phyloP scores from a whole-genome alignment of 2,113 vertebrate genomes.

The Tragelaphus buxtoni region DNA sequence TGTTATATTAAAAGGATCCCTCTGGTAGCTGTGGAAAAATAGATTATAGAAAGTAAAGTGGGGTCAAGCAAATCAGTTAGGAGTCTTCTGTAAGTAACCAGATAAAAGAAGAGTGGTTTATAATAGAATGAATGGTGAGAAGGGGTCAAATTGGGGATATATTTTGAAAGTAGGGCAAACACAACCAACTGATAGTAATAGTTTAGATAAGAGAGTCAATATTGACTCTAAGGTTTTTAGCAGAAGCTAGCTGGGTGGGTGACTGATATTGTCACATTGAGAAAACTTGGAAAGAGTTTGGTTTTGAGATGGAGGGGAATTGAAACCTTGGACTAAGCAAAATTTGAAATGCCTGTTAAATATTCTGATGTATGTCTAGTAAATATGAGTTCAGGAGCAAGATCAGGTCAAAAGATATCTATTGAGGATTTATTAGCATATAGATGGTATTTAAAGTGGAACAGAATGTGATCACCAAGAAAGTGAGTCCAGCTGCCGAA shows the following conservation, averaged over 20 bases:
- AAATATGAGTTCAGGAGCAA: not conserved
- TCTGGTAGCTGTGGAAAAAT: not conserved
- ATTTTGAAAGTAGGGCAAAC: not conserved
- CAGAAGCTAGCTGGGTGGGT: not conserved
- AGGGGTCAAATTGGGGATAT: not conserved
- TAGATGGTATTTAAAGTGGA: not conserved
- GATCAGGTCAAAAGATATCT: not conserved
- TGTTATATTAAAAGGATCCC: not conserved
- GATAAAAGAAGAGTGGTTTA: not conserved
- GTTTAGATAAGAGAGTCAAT: not conserved
- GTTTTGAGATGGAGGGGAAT: not conserved
- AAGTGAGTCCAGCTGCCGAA: not conserved
- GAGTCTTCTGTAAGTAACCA: not conserved
- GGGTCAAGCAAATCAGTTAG: not conserved
- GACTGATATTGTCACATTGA: not conserved
- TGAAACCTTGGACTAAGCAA: not conserved
- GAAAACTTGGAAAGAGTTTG: not conserved
- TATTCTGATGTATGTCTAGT: not conserved
- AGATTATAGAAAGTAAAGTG: not conserved
- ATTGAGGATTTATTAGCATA: not conserved
- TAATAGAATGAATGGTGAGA: not conserved
- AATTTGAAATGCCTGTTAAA: not conserved
- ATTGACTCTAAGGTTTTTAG: not conserved
- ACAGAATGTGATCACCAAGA: not conserved
- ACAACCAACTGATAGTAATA: not conserved